phyloP scores from a whole-genome alignment of 1,140 invertebrate genomes.

The Drosophila nigromelanica region DNA sequence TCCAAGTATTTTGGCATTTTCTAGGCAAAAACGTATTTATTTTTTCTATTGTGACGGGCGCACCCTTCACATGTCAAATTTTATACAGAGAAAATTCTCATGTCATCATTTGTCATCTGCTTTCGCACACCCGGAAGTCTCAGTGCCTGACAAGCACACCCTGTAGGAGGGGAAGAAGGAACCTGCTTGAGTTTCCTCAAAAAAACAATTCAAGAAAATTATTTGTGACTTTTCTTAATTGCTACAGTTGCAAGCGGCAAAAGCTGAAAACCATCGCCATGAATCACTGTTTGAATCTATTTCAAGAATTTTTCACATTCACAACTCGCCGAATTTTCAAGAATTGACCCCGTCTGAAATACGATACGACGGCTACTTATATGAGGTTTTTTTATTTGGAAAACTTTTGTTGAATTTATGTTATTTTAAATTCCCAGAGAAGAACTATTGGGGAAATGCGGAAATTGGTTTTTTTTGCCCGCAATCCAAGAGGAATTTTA shows the following conservation, averaged over 20 bases:
- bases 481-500: no score
- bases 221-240: conserved; percentile 19
- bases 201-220: conserved; percentile 21
- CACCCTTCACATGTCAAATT: conserved; percentile 32
- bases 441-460: not conserved
- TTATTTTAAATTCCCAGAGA: no score
- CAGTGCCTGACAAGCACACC: conserved; percentile 13
- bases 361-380: conserved; percentile 2
- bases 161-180: not conserved
- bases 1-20: conserved; percentile 27
- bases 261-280: not conserved
- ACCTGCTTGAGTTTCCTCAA: not conserved
- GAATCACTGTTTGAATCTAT: conserved; percentile 10
- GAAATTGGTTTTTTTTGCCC: conserved; percentile 3
- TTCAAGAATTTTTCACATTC: conserved; percentile 6
- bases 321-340: not conserved
- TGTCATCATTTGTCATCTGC: conserved; percentile 44
- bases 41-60: conserved; percentile 48
- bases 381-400: not conserved
- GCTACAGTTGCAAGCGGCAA: not conserved
- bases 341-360: conserved; percentile 8
- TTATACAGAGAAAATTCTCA: conserved; percentile 13
- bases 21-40: conserved; percentile 33
- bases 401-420: not conserved
- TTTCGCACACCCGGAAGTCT: conserved; percentile 61